Evolutionary conservation across 2,888 invertebrate species (phyloP).

Genomic region (Neoitamus cyanurus): DNA sequence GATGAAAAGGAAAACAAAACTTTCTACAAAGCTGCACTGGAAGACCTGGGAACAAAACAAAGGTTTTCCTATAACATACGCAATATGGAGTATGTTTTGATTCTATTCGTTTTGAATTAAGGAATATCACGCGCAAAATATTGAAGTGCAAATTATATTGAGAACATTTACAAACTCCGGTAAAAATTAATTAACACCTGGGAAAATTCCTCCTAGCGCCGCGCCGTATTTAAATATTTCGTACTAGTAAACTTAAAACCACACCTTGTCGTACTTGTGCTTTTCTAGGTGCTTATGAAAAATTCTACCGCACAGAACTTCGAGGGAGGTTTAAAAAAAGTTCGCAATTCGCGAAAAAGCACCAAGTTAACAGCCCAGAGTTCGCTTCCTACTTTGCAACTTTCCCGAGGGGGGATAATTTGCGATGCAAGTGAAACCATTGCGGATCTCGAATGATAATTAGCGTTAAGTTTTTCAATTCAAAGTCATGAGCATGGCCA

Average conservation of each 20-base stretch:
- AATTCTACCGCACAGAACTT: not conserved
- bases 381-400: not conserved
- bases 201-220: not conserved
- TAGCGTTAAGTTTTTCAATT: conserved; percentile 1
- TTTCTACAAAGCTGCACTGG: no score
- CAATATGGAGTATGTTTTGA: no score
- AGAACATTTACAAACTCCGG: not conserved
- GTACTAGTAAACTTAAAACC: not conserved
- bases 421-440: not conserved
- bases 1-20: no score
- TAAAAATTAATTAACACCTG: not conserved
- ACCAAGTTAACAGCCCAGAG: not conserved
- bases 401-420: not conserved
- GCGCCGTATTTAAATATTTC: not conserved
- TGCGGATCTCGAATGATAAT: conserved; percentile 5
- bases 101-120: not conserved
- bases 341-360: not conserved
- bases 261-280: not conserved
- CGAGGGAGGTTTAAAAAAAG: not conserved
- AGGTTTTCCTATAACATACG: no score
- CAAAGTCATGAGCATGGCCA: not conserved
- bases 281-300: not conserved
- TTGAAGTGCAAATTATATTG: not conserved
- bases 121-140: not conserved
- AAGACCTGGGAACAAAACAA: not conserved